Conservation (phyloP, 2,113 vertebrate species). For the Nerophis lumbriciformis region DNA sequence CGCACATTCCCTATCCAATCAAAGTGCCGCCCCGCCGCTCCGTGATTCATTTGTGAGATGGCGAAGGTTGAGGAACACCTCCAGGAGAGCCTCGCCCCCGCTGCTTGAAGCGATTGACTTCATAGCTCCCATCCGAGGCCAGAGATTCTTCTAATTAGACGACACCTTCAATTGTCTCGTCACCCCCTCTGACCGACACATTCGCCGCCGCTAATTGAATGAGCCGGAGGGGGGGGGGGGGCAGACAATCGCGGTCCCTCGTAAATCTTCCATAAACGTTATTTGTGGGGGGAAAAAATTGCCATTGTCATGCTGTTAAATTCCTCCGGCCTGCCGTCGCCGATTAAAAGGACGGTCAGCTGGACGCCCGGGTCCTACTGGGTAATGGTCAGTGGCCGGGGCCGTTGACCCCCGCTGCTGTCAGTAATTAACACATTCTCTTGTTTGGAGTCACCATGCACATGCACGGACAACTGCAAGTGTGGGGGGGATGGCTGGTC, state of each 20-base stretch:
- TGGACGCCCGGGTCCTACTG: constrained; percentile 79
- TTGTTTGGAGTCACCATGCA: constrained; percentile 67
- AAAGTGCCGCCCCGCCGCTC: constrained; percentile 61
- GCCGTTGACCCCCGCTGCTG: constrained; percentile 60
- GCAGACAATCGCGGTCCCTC: constrained; percentile 59
- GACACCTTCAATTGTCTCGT: constrained; percentile 74
- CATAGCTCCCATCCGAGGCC: constrained; percentile 49
- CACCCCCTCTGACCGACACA: constrained; percentile 64
- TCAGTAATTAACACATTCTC: constrained; percentile 72
- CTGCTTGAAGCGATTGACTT: constrained; percentile 74
- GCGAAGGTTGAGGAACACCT: constrained; percentile 58
- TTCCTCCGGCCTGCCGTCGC: constrained; percentile 73
- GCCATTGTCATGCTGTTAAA: constrained; percentile 74
- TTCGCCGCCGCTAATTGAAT: constrained; percentile 71
- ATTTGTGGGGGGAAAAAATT: constrained; percentile 60
- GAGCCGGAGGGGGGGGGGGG: constrained; percentile 58
- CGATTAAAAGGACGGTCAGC: constrained; percentile 80
- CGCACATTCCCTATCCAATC: constrained; percentile 65
- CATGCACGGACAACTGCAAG: constrained; percentile 49
- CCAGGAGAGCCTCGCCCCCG: constrained; percentile 66
- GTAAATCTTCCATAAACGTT: constrained; percentile 76
- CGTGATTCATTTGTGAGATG: constrained; percentile 72
- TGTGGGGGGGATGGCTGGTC: too few relatives aligned
- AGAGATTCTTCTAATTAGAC: constrained; percentile 68
- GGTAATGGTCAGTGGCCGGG: constrained; percentile 79